Base-by-base conservation (phyloP, 2,113 vertebrate species). In the Melozone crissalis region DNA sequence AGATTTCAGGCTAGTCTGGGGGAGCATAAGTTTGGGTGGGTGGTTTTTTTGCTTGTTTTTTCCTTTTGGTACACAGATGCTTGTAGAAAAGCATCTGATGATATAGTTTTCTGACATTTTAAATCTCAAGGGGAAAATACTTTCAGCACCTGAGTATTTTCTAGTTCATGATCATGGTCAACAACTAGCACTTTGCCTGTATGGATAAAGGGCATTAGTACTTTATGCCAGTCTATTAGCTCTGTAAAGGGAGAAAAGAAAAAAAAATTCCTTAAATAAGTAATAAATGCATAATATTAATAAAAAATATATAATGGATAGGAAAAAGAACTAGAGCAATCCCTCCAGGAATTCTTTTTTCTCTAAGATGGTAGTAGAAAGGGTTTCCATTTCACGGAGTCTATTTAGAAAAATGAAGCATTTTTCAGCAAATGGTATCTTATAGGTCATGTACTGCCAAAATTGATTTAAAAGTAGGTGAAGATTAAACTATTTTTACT, bases 401-500 rank as follows among this genome's bases (percentile, higher is more conserved):
- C 49, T 59, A 81, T 57, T 90, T 89, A 67, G 52, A 71, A 94
- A 84, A 81, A 21, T 2, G 1, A 94, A 79, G 10, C 11, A 61
- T 84, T 95, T 92, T 95, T 82, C 69, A 91, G 57, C 17, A 91
- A 87, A 75, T 2, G 11, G 72, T 63, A n/a, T 68, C 61, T 94
- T 80, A 75, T 15, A 71, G 69, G 35, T 95, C 84, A 49, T 17
- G 8, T 87, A 41, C 26, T 84, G 52, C 44, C 31, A 47, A 17
- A 75, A 27, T 9, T 89, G 84, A 87, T 91, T 87, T 80, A 68
- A 81, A 93, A 84, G 52, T 57, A 92, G 47, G 66, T 72, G 69
- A 92, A 89, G 28, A 91, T 84, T 72, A 49, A 92, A 81, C 22
- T 74, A 30, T 55, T 94, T 94, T 84, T 87, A 92, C 72, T 89